Evolutionary conservation across 1,140 invertebrate species (phyloP).

Genomic region (Manduca sexta): DNA sequence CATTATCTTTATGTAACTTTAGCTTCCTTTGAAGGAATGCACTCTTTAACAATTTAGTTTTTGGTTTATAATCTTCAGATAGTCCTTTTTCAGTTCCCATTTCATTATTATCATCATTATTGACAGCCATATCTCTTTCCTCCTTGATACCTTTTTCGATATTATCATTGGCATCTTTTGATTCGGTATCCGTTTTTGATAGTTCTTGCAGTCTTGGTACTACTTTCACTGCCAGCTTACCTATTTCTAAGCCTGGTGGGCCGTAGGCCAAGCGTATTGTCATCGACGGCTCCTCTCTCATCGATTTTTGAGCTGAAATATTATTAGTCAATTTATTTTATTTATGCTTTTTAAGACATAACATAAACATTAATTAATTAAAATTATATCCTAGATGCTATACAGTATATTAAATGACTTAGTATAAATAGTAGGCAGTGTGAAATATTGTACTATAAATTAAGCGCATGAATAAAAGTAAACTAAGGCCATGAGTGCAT

Average conservation of each 20-base stretch:
- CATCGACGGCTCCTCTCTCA: background rate
- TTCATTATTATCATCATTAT: no score
- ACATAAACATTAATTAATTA: background rate
- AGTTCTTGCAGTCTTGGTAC: background rate
- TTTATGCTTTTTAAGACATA: background rate
- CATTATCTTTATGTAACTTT: background rate
- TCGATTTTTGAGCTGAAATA: slow-evolving; percentile 9
- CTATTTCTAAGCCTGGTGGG: background rate
- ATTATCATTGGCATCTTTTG: background rate
- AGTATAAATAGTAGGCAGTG: no score
- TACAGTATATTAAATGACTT: slow-evolving; percentile 11
- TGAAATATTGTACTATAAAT: no score
- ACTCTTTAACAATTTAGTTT: background rate
- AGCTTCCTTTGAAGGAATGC: background rate
- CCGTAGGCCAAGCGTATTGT: background rate
- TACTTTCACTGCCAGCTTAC: background rate
- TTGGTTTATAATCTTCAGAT: no score
- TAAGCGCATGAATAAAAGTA: no score
- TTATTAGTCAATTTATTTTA: background rate
- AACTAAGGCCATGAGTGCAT: no score
- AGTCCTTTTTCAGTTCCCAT: no score
- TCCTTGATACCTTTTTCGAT: no score
- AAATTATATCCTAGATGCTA: background rate
- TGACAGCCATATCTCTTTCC: no score
- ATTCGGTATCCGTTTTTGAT: background rate